Percentiles rank a stretch among this genome's conserved stretches.
Conservation (phyloP, 53 echinoderm and acorn worm genomes). For the Paracentrotus lividus region DNA sequence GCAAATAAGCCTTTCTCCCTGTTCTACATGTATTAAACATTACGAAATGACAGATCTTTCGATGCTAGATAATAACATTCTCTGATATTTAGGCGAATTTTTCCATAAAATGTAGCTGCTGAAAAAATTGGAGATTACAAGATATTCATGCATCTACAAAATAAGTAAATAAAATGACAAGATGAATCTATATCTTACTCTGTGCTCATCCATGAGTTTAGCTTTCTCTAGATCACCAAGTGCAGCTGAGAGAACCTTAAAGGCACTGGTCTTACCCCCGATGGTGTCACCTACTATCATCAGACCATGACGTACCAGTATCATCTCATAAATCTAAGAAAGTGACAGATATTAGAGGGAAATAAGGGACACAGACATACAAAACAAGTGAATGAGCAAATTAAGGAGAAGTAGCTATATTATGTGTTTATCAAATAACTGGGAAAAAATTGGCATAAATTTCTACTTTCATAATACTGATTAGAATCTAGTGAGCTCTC, state of each 20-base stretch:
- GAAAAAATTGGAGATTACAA: too few species aligned
- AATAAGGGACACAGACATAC: not conserved
- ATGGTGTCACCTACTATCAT: slow-evolving; percentile 99
- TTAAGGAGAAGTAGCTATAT: too few species aligned
- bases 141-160: not conserved
- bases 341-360: not conserved
- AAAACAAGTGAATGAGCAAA: not conserved
- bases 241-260: slow-evolving; percentile 86
- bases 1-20: too few species aligned
- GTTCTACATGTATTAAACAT: too few species aligned
- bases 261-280: slow-evolving; percentile 93
- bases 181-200: slow-evolving; percentile 78
- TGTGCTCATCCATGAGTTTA: slow-evolving; percentile 90
- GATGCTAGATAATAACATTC: too few species aligned
- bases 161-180: not conserved
- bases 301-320: slow-evolving; percentile 96
- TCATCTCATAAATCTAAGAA: slow-evolving; percentile 97
- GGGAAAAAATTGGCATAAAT: too few species aligned
- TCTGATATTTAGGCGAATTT: too few species aligned
- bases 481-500: too few species aligned
- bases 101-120: too few species aligned
- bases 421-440: too few species aligned
- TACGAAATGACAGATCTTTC: too few species aligned
- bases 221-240: slow-evolving; percentile 84
- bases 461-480: too few species aligned